Base-by-base conservation (phyloP, 2,888 invertebrate species). In the Erebia ligea region DNA sequence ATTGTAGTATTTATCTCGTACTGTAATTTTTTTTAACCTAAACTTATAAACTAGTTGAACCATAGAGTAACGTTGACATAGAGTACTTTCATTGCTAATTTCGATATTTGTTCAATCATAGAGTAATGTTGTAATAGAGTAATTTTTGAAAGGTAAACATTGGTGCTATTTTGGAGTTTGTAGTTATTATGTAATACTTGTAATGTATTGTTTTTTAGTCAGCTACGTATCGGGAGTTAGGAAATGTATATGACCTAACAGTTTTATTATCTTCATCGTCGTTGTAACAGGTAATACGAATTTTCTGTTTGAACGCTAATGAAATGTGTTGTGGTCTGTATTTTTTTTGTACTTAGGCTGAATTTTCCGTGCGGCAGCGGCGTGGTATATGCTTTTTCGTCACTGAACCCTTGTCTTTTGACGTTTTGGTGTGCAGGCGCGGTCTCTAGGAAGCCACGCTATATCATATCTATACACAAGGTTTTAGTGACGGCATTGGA, bases 221-320 rank as follows among this genome's bases (percentile, higher is more conserved):
- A 70, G 82, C 81, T 78, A 79, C 77, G 76, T 78, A 77, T 79
- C 79, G 80, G 79, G 79, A 81, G 75, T 76, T 81, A 81, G 80
- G 79, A 72, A 80, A 81, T 81, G 78, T 80, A 76, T 82, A 76
- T 80, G 79, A 80, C 75, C 79, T 82, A 79, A 79, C 79, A 76
- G 73, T 79, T 77, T 79, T 81, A 78, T 78, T 81, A 78, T 80
- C 78, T 71, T 73, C 79, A 70, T 78, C 80, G 66, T 75, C 80
- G 76, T 77, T 80, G 71, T 79, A 79, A 79, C 73, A 82, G 82
- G 82, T 82, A 82, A 81, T 74, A 73, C 17, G 45, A 61, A 57
- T 68, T 75, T 54, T 65, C 59, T 73, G 69, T 75, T 72, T 74
- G 70, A 73, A 71, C 67, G 73, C 73, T 78, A 74, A 71, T 72